Base-by-base conservation (phyloP, 2,113 vertebrate genomes). In the Pseudorhombus dupliciocellatus region DNA sequence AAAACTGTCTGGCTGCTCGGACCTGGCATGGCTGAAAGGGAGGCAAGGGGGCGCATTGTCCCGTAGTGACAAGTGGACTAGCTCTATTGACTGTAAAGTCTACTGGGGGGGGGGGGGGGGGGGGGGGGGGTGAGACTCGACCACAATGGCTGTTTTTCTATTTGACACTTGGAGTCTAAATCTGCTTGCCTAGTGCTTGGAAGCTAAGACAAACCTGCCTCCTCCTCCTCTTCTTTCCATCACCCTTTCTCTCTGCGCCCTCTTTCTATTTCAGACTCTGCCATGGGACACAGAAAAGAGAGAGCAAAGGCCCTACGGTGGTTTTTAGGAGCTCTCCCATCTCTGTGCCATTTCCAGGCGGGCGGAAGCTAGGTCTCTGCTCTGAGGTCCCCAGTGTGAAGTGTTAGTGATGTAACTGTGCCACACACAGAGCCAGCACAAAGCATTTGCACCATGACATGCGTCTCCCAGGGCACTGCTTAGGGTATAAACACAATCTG, bases 31-130 rank as follows among this genome's bases (percentile, higher is more conserved):
- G 70, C 82, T 93, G 88, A 92, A 92, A 91, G 81, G 82, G 78
- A 89, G 87, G 90, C 71, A 93, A 91, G 91, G 83, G 80, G 85
- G 55, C 34, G 81, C 91, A 90, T 93, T 93, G 92, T 93, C 80
- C 86, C 83, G 73, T 54, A 37, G 79, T 94, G 92, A 94, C 91
- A 94, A 93, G 93, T 94, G 91, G 87, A 92, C 93, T 90, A 89
- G 90, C 88, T 92, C 93, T 93, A 94, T 94, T 94, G 92, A 93
- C 92, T 92, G 91, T 93, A 93, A 92, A 93, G 93, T 92, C 91
- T 89, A 91, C 85, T 89, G 88, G 80, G 80, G 81, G 80, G 78
- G 83, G 84, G 88, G 80, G 80, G 81, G 81, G 79, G 83, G 84
- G 83, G 81, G 83, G 85, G 84, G 80, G 63, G 54, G 66, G 72